Evolutionary conservation across 2,888 invertebrate genomes (phyloP).

Genomic region (Capitulum mitella): DNA sequence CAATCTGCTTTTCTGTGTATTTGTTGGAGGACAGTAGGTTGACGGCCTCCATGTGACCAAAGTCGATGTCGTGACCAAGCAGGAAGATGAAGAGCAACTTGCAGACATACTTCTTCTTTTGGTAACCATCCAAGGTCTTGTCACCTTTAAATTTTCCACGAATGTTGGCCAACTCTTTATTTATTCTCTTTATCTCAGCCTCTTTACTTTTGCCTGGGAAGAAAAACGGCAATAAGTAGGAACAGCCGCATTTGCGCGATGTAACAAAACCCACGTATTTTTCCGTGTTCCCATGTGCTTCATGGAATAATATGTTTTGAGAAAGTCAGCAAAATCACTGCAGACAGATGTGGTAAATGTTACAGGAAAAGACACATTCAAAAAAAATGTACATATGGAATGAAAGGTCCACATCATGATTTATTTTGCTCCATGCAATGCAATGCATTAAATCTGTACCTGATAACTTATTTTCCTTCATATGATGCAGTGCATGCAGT

Average conservation of each 20-base stretch:
- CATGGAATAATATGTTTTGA: too few species aligned
- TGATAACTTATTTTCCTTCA: too few species aligned
- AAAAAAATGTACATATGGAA: too few species aligned
- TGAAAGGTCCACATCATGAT: too few species aligned
- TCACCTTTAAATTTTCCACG: conserved; percentile 99
- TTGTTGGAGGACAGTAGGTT: conserved; percentile 98
- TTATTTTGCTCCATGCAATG: too few species aligned
- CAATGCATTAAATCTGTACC: too few species aligned
- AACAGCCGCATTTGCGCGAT: neutral
- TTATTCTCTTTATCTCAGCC: conserved; percentile 98
- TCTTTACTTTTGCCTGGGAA: conserved; percentile 92
- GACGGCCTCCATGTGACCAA: conserved; percentile 99
- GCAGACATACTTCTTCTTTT: conserved; percentile 99
- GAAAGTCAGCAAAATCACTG: too few species aligned
- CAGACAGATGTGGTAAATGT: too few species aligned
- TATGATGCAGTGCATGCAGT: too few species aligned
- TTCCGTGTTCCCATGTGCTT: too few species aligned
- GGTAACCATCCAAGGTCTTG: conserved; percentile 98
- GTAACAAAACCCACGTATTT: too few species aligned
- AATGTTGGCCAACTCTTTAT: conserved; percentile 99
- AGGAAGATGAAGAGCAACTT: conserved; percentile 98
- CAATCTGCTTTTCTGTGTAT: conserved; percentile 99
- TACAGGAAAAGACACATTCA: too few species aligned
- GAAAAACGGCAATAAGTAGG: neutral
- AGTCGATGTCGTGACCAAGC: conserved; percentile 99